Base-by-base conservation (phyloP, 2,888 invertebrate species). In the Dinocampus coccinellae region DNA sequence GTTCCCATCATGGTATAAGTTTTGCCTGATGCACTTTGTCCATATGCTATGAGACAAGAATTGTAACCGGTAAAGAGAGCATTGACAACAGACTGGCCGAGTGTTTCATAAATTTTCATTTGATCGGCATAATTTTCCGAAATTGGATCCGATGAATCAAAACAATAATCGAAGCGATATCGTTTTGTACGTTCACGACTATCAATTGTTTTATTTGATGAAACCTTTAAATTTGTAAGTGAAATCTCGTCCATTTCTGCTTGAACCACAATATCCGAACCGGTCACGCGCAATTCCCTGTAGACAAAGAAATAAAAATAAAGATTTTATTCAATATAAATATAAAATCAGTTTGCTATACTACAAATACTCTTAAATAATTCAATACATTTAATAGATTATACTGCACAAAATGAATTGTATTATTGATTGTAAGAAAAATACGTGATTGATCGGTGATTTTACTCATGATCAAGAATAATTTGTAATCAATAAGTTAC, bases 1-100 rank as follows among this genome's bases (percentile, higher is more conserved):
- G 82, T 77, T 0, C 94, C 94, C 91, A 93, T 92, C 93, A 94
- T 94, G 9, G 94, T 94, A 82, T 93, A 92, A 0, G 93, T 94
- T 87, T 94, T 94, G 26, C 94, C 94, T 0, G 93, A 92, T 0
- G 93, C 92, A 79, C 93, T 94, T 86, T 94, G 94, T 0, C 94
- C 94, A 80, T 94, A 94, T 0, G 94, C 93, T 82, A 94, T 89
- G 47, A 93, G 90, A 82, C 93, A 94, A 0, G 92, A 91, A 75
- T 93, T 92, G 76, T 89, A 90, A 0, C 94, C 92, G 2, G 89
- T 89, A 70, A 90, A 89, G 10, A 93, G 88, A 34, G 91, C 91
- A 29, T 90, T 89, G 62, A 93, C 88, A 26, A 94, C 91, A 62
- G 92, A 90, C 26, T 89, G 89, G 3, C 93, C 94, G 72, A 94